phyloP scores from a whole-genome alignment of 2,797 vertebrate species.

The Rallus crepitans region DNA sequence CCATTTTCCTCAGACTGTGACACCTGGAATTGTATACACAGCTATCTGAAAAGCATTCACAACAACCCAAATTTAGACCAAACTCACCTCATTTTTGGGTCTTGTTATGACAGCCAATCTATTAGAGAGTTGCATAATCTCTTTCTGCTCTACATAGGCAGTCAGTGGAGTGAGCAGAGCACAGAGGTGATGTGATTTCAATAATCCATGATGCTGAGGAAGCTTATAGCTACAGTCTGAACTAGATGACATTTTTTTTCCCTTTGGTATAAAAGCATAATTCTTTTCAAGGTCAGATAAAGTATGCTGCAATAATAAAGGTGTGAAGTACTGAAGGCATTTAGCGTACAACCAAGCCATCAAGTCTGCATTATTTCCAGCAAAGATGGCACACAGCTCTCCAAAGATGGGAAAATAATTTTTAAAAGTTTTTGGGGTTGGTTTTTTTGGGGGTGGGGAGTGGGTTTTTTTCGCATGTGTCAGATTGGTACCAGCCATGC shows the following conservation, averaged over 20 bases:
- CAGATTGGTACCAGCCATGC: background rate
- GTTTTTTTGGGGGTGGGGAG: background rate
- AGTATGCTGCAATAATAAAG: background rate
- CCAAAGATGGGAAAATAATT: background rate
- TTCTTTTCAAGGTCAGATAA: slow-evolving; percentile 57
- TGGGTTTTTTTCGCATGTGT: too few species aligned
- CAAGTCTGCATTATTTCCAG: background rate
- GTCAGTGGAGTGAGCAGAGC: slow-evolving; percentile 9
- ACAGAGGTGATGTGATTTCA: slow-evolving; percentile 45
- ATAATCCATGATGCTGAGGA: slow-evolving; percentile 33
- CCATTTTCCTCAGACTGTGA: background rate
- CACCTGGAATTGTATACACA: background rate
- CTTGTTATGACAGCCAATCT: slow-evolving; percentile 12
- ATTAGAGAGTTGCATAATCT: slow-evolving; percentile 38
- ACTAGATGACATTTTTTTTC: background rate
- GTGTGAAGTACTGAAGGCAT: background rate
- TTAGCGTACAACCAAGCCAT: background rate
- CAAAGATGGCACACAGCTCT: background rate
- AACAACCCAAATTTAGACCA: slow-evolving; percentile 32
- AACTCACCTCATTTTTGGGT: background rate
- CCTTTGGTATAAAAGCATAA: background rate
- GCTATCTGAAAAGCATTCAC: background rate
- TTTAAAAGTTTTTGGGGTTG: too few species aligned
- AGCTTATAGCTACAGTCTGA: slow-evolving; percentile 26
- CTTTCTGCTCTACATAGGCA: slow-evolving; percentile 31